Base-by-base conservation (phyloP, 2,797 vertebrate species). In the Sylvilagus floridanus region DNA sequence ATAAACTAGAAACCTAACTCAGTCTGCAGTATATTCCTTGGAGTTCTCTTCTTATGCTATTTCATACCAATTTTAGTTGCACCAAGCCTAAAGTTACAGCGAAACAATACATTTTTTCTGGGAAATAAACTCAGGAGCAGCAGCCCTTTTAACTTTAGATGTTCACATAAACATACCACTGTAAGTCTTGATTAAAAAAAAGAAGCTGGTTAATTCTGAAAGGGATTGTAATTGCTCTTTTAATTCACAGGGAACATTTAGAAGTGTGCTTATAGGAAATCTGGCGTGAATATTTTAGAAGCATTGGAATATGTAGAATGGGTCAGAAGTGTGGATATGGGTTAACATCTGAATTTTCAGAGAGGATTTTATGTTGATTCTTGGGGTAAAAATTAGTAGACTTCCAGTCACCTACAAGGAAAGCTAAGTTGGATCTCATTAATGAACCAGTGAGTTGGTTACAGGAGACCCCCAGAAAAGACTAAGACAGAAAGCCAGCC, bases 131-230 rank as follows among this genome's bases (percentile, higher is more conserved):
- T 42, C 4, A 68, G 54, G 4, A 69, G 21, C 2, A 47, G 19
- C 21, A n/a, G 72, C 50, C n/a, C 32, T 72, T 95, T 76, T 50
- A 71, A 81, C 19, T 76, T 90, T 32, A 84, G 32, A 62, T 65
- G 42, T 81, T 91, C 86, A 77, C 4, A 32, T 42, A 88, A 85
- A 75, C 4, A 72, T 63, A 79, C 82, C 6, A 35, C 26, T 47
- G 10, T 3, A n/a, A 69, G 2, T 12, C 35, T 81, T 88, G 60
- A 69, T n/a, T 42, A 42, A 42, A 42, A 17, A 65, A 16, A 72
- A 79, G 32, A 75, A 69, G 42, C 26, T 91, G 37, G 65, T 14
- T 12, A 69, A 28, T 87, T 75, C 35, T 65, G 62, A 69, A 54
- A 24, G 32, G 26, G 77, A 83, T 83, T 94, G 13, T 77, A 73